Evolutionary conservation across 2,113 vertebrate species (phyloP).

Genomic region (Tichodroma muraria): DNA sequence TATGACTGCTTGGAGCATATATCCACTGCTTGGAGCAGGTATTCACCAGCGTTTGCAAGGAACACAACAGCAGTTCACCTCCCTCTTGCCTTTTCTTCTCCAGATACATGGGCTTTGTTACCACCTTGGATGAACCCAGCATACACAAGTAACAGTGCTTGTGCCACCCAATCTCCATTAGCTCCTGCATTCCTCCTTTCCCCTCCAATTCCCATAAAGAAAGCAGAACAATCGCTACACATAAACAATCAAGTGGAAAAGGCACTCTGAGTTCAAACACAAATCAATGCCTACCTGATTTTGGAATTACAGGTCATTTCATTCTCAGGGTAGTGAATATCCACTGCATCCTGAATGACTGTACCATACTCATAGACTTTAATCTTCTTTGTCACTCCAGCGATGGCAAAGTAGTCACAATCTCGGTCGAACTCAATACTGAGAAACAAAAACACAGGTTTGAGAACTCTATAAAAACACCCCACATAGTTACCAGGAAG

Average conservation of each 20-base stretch:
- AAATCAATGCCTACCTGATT: constrained; percentile 84
- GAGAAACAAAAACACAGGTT: neutral
- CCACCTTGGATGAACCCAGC: neutral
- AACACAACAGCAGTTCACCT: neutral
- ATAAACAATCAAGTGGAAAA: neutral
- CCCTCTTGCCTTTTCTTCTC: neutral
- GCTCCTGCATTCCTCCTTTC: neutral
- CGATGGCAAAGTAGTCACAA: constrained; percentile 99
- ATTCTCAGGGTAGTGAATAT: constrained; percentile 98
- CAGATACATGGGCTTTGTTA: fast-evolving
- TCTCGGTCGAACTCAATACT: constrained; percentile 99
- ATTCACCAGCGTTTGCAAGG: neutral
- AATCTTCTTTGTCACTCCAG: constrained; percentile 98
- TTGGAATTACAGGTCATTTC: constrained; percentile 99
- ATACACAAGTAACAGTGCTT: neutral
- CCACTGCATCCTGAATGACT: constrained; percentile 98
- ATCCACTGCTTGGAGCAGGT: neutral
- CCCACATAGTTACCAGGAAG: neutral
- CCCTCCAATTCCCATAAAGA: neutral
- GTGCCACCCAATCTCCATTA: neutral
- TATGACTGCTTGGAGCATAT: neutral
- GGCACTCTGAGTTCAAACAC: neutral
- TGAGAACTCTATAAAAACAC: neutral
- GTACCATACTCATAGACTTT: constrained; percentile 98
- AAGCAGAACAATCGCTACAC: neutral